Evolutionary conservation across 2,797 vertebrate genomes (phyloP).

Genomic region (Hoplostethus atlanticus): DNA sequence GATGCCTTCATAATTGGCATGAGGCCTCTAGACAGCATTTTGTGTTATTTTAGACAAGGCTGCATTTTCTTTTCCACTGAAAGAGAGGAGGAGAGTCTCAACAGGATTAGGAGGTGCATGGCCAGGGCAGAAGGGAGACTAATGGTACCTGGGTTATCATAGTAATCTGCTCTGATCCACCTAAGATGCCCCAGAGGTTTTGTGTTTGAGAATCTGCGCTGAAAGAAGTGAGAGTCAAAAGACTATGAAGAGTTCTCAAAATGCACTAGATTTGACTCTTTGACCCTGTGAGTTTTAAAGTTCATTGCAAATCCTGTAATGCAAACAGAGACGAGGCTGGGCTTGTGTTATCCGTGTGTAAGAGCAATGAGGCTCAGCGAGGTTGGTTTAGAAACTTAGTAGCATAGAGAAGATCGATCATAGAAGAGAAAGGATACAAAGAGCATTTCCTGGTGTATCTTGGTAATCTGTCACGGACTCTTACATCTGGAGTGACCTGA

Average conservation of each 20-base stretch:
- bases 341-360: neutral
- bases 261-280: neutral
- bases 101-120: conserved; percentile 12
- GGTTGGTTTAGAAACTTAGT: neutral
- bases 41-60: conserved; percentile 12
- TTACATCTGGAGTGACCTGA: neutral
- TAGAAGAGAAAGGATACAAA: neutral
- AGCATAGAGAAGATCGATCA: neutral
- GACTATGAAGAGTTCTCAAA: neutral
- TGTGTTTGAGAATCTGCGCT: neutral
- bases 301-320: neutral
- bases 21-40: conserved; percentile 9
- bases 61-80: neutral
- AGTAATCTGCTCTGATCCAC: neutral
- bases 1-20: conserved; percentile 8
- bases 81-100: neutral
- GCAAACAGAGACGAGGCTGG: neutral
- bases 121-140: neutral
- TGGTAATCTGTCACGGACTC: neutral
- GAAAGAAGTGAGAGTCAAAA: neutral
- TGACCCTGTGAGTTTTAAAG: neutral
- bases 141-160: neutral
- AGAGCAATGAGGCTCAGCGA: neutral
- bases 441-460: neutral
- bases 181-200: neutral